These are phyloP conservation scores for Luffia ferchaultella DNA, from an alignment of 2,888 invertebrate species.

Conservation along the genomic window DNA sequence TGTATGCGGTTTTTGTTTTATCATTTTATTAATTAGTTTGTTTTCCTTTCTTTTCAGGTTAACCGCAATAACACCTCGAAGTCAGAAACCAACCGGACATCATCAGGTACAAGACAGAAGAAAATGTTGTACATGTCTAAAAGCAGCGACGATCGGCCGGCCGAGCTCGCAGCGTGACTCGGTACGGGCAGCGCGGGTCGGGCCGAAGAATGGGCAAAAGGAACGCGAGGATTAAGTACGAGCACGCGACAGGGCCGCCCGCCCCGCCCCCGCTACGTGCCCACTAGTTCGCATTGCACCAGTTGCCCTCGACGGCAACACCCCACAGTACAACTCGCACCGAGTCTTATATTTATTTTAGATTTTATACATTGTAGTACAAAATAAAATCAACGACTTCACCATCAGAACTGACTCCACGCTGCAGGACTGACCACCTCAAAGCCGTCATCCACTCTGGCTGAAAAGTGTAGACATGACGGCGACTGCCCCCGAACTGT, in stretches of 20 bases:
- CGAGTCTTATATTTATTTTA: constrained; percentile 39
- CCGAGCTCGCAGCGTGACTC: constrained; percentile 20
- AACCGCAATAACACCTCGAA: constrained; percentile 20
- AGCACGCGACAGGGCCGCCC: constrained; percentile 62
- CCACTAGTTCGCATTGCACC: too few species aligned
- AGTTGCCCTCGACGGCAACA: too few species aligned
- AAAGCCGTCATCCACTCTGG: constrained; percentile 44
- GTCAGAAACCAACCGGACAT: constrained; percentile 5
- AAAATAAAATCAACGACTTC: constrained; percentile 26
- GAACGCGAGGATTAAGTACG: constrained; percentile 59
- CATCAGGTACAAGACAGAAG: background rate
- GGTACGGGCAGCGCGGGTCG: constrained; percentile 30
- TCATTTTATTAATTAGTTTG: too few species aligned
- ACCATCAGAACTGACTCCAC: constrained; percentile 28
- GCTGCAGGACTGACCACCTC: constrained; percentile 32
- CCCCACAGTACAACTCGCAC: too few species aligned
- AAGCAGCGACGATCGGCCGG: background rate
- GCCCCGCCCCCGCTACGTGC: constrained; percentile 13
- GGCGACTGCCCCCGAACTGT: constrained; percentile 85
- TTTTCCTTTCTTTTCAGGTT: constrained; percentile 38
- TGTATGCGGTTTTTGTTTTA: too few species aligned
- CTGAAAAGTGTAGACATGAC: constrained; percentile 80
- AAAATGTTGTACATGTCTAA: background rate
- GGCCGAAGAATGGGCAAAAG: constrained; percentile 64
- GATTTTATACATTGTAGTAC: constrained; percentile 54